Conservation (phyloP, 2,113 vertebrate species). For the Corynorhinus townsendii region DNA sequence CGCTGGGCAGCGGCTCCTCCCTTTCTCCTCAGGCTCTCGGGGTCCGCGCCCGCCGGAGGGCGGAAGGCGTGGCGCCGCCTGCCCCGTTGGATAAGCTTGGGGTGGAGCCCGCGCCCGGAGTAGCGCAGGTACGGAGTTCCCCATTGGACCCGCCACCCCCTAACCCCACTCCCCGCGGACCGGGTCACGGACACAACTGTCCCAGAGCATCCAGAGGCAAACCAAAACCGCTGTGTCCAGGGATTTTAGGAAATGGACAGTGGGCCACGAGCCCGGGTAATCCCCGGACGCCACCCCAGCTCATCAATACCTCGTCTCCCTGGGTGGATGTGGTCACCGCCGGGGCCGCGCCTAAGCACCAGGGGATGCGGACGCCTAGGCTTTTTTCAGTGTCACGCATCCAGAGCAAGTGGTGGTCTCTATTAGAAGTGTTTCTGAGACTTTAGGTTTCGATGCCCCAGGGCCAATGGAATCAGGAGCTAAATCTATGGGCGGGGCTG, state of each 20-base stretch:
- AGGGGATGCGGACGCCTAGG: background rate
- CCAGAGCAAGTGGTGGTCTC: background rate
- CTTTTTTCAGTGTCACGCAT: background rate
- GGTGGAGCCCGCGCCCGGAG: rapidly evolving
- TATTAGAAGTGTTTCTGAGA: background rate
- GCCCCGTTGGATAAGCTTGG: rapidly evolving
- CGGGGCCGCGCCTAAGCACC: background rate
- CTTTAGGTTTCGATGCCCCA: background rate
- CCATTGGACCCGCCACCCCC: rapidly evolving
- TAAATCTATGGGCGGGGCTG: background rate
- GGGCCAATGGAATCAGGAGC: background rate
- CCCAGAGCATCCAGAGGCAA: background rate
- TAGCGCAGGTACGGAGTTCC: rapidly evolving
- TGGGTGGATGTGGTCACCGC: background rate
- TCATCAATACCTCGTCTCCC: rapidly evolving
- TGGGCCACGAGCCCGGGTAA: background rate
- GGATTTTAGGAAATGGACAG: rapidly evolving
- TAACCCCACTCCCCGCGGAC: too few species aligned
- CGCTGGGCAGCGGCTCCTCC: background rate
- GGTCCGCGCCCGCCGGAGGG: rapidly evolving
- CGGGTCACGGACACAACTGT: rapidly evolving
- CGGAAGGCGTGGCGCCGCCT: background rate
- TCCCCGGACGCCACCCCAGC: rapidly evolving
- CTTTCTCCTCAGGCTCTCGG: too few species aligned
- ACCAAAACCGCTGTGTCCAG: background rate